phyloP scores from a whole-genome alignment of 2,113 vertebrate species.

The Phyllostomus discolor region DNA sequence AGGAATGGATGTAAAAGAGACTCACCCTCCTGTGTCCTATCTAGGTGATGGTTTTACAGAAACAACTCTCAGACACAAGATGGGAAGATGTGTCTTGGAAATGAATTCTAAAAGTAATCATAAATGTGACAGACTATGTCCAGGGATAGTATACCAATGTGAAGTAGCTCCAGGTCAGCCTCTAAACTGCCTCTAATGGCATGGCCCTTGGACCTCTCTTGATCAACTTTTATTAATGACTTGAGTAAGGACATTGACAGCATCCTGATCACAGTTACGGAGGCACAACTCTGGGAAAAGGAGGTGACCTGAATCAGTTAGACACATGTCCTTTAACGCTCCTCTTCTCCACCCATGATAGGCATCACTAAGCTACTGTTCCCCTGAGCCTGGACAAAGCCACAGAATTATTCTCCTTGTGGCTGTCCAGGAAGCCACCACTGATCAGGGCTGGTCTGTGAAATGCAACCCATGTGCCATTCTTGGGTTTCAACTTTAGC shows the following conservation, averaged over 20 bases:
- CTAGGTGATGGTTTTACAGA: neutral
- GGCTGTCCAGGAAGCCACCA: neutral
- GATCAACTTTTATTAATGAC: neutral
- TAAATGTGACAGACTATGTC: neutral
- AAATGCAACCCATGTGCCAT: neutral
- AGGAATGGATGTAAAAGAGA: neutral
- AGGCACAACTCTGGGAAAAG: neutral
- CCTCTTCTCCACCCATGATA: neutral
- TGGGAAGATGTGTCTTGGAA: neutral
- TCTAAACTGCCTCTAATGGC: neutral
- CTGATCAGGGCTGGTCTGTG: neutral
- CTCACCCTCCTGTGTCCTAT: neutral
- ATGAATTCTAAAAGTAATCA: neutral
- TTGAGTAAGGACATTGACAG: neutral
- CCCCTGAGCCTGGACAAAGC: neutral
- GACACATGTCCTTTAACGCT: neutral
- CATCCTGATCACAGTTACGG: neutral
- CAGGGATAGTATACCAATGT: neutral
- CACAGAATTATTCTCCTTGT: neutral
- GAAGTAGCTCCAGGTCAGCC: neutral
- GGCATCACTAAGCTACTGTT: neutral
- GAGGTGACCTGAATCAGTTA: neutral
- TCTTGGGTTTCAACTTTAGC: neutral
- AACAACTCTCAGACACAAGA: neutral
- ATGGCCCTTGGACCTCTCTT: neutral